Evolutionary conservation across 1,140 invertebrate genomes (phyloP), one percentile per base, ranked within the genome.

Genomic region (Drosophila tristis): DNA sequence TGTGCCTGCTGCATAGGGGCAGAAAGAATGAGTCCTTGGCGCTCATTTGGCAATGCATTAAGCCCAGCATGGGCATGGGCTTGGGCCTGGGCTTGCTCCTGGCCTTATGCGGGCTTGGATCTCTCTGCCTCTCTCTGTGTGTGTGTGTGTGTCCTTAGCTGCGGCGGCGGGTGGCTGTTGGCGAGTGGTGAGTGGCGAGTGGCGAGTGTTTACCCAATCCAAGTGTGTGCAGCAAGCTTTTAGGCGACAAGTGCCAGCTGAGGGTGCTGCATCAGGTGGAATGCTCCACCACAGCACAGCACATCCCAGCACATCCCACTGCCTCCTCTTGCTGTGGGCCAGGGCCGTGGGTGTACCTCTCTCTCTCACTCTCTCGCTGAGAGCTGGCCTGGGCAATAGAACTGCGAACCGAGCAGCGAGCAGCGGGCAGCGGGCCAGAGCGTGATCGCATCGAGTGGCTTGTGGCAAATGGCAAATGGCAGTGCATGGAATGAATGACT

Each of bases 11-110:
- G 31, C 8, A 9, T 39, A 13, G 11, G 35, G 35, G 25, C 23
- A 43, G 58, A 82, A 82, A 77, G 80, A 82, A 81, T 61, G 51
- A 77, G 79, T 78, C 70, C 75, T 82, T 79, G 80, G 80, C 62
- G 79, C 74, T 77, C 70, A 84, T 82, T 74, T 78, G 57, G 79
- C 64, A 65, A 29, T 78, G 64, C 74, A 78, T 84, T 81, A 84
- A 82, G 53, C 62, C 45, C 42, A 39, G 50, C 29, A 8, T 25
- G 44, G 50, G 35, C 3, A 4, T 13, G 35, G 35, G 35, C 11
- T 11, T 13, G 35, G 35, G 35, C 23, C 1, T 35, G 31, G 26
- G 5, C 26, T 7, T 29, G 43, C 13, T 42, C 15, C 25, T 45
- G 50, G 45, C 59, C 68, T 48, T 54, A 51, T 35, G 57, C 42